Conservation (phyloP, 2,888 invertebrate genomes). For the Drosophila lacicola region DNA sequence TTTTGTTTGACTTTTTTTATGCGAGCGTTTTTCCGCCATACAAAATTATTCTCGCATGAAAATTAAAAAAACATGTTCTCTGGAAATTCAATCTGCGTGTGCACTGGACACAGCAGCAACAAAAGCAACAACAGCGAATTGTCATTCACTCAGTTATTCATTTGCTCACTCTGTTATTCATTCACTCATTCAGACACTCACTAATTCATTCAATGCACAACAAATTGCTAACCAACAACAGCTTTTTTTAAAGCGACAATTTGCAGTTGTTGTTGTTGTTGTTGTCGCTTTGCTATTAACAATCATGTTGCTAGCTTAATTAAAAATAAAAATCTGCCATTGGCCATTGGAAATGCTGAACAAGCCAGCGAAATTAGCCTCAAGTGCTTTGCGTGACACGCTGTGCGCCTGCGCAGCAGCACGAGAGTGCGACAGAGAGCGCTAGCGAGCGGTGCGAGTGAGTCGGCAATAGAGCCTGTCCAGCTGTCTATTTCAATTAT, state of each 20-base stretch:
- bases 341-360: constrained; percentile 37
- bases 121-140: constrained; percentile 15
- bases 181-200: constrained; percentile 29
- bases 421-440: constrained; percentile 10
- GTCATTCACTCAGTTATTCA: constrained; percentile 54
- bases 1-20: constrained; percentile 38
- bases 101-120: constrained; percentile 32
- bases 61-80: constrained; percentile 75
- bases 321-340: constrained; percentile 60
- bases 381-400: constrained; percentile 67
- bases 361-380: constrained; percentile 73
- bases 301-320: constrained; percentile 66
- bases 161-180: constrained; percentile 33
- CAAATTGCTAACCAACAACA: constrained; percentile 64
- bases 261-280: constrained; percentile 23
- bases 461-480: constrained; percentile 14
- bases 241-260: constrained; percentile 49
- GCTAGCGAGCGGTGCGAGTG: background rate
- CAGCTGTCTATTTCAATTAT: constrained; percentile 61
- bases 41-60: constrained; percentile 77
- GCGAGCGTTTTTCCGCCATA: constrained; percentile 66
- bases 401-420: constrained; percentile 69
- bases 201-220: constrained; percentile 55
- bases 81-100: constrained; percentile 76
- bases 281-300: constrained; percentile 39